Base-by-base conservation (phyloP, 2,888 invertebrate genomes). In the Arge pagana region DNA sequence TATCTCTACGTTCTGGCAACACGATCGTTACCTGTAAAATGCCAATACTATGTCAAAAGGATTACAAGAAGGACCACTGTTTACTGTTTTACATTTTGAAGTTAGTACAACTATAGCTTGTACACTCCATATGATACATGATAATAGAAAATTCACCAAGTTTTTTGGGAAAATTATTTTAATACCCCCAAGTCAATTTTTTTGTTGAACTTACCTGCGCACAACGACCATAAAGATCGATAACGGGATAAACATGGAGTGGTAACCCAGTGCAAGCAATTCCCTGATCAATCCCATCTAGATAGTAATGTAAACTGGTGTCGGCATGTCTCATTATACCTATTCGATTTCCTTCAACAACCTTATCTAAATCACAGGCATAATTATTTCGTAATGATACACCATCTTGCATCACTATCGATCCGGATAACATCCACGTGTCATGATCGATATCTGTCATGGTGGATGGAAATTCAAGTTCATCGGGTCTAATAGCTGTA, bases 151-250 rank as follows among this genome's bases (percentile, higher is more conserved):
- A 24, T 45, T 18, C 4, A 19, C 21, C 4, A 8, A 33, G 13
- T 40, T 23, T 11, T 19, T 13, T 21, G 48, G 24, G 15, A 39
- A 8, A 8, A 28, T 28, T 28, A 7, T 7, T n/a, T 8, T 7
- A 18, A 15, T 42, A 26, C 11, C 33, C 37, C 31, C 35, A 51
- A 67, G n/a, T 77, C 77, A 23, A 74, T 50, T 31, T 52, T n/a
- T n/a, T n/a, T n/a, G n/a, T n/a, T n/a, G n/a, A n/a, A 58, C 79
- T 85, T 13, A 94, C 95, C 83, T 96, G 93, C 1, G 94, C 92
- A 76, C 96, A 96, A 72, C 93, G 93, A 1, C 96, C 96, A 69
- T 95, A 96, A 45, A 96, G 80, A 79, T 96, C 96, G 42, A 96
- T 87, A n/a, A 96, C 94, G 2, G 94, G 95, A 79, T 91, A 96